A percentile compares a stretch with the other conserved stretches of the same genome.
These are phyloP conservation scores for Mesembrinibis cayennensis DNA, from an alignment of 2,113 vertebrate genomes.

Conservation along the genomic window DNA sequence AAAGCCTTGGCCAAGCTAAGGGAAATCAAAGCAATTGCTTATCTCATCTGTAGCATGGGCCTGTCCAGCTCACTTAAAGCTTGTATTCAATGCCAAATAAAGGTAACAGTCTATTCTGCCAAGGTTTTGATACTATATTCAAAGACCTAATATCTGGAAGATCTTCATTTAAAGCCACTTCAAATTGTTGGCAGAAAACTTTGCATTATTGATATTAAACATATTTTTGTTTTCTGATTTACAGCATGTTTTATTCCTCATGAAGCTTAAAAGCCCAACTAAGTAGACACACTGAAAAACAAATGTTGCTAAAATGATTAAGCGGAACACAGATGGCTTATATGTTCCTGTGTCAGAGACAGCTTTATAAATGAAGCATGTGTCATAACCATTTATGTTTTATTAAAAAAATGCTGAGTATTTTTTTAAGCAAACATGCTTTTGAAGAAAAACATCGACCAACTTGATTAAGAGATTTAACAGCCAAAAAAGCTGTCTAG, in stretches of 20 bases:
- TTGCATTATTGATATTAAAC: neutral
- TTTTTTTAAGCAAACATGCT: constrained; percentile 1
- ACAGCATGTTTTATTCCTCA: neutral
- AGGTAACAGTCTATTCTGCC: neutral
- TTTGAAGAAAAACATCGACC: neutral
- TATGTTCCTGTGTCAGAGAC: constrained; percentile 23
- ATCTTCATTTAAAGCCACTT: neutral
- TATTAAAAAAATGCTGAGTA: neutral
- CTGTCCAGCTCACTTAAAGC: neutral
- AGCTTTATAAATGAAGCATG: constrained; percentile 31
- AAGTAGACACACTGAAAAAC: constrained; percentile 13
- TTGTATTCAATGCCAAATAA: neutral
- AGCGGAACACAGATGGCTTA: constrained; percentile 37
- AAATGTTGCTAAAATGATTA: constrained; percentile 36
- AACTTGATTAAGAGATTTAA: constrained; percentile 16
- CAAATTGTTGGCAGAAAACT: neutral
- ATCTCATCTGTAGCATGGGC: neutral
- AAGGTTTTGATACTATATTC: neutral
- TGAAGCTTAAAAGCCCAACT: neutral
- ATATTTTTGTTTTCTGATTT: constrained; percentile 23
- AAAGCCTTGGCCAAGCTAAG: neutral
- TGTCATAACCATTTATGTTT: constrained; percentile 18
- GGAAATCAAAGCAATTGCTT: neutral
- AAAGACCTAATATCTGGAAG: neutral
- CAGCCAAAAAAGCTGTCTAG: neutral